Evolutionary conservation across 2,797 vertebrate species (phyloP), one percentile per base, ranked within the genome.

Genomic region (Liasis olivaceus): DNA sequence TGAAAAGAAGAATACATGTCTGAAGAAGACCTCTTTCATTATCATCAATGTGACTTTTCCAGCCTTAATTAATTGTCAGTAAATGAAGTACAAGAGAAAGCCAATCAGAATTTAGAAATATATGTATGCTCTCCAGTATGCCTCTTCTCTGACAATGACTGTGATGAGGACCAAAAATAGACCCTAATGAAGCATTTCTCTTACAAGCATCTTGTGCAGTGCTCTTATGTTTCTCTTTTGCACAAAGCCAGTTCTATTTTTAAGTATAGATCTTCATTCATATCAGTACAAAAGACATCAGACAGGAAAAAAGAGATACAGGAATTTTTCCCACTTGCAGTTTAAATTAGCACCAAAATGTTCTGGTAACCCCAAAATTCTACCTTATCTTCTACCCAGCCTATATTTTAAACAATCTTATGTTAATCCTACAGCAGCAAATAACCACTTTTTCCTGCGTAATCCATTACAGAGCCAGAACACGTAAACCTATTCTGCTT

Each of bases 161-260:
- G 2, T 90, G 95, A 94, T 13, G 62, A 93, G 91, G 94, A 91
- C 26, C 64, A 88, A 94, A 95, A 64, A 93, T 0, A 89, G 22
- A 90, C 91, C 36, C 92, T 85, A 91, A 92, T 92, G 93, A 94
- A 94, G 62, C 51, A 93, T 2, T 2, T 91, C 91, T 93, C 92
- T 91, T 93, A 94, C 89, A 84, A 58, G 5, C 92, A 94, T 93
- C 89, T 36, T 42, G 17, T 86, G 22, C 20, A 89, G 42, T 36
- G 88, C 0, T 7, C 0, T 47, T 17, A 88, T 91, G 81, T 1
- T 17, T 36, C 93, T 95, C 69, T 84, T 89, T 66, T 90, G 90
- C 20, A 42, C 4, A n/a, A 84, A 12, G 59, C 94, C 94, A 56
- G 22, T 77, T 89, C 84, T 64, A 13, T 12, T 54, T 64, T 90